Base-by-base conservation (phyloP, 2,888 invertebrate species). In the Chrysolina oricalcia region DNA sequence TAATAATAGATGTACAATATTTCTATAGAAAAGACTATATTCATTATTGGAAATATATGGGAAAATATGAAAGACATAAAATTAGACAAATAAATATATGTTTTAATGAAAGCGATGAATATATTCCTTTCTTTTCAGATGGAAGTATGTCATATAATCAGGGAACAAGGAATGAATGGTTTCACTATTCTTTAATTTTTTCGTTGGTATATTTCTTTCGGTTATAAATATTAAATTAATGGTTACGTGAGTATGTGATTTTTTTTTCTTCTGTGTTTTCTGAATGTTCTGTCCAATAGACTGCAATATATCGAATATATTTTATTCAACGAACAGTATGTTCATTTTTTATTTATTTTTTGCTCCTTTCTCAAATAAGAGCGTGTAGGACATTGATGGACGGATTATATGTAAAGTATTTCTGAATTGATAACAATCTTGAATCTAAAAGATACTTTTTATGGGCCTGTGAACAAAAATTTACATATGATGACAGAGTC, bases 51-150 rank as follows among this genome's bases (percentile, higher is more conserved):
- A 35, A 35, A 35, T 35, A 35, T 35, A 6, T 8, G 35, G 35
- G 35, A 8, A 35, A 35, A 35, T 35, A 35, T 43, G 43, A 13
- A 43, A 43, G 19, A 15, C 17, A n/a, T 50, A 50, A 17, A 10
- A 50, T 46, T n/a, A 15, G 10, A 46, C 6, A 46, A 13, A 6
- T 27, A 27, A 10, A 35, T 27, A 2, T 2, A 35, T n/a, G n/a
- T n/a, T n/a, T n/a, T n/a, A 59, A 15, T 27, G 0, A n/a, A 15
- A 13, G 27, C 11, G n/a, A 35, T 59, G 27, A 35, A 59, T 35
- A 27, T 27, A 59, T 13, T 27, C 27, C 13, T 59, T 35, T 59
- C 59, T 13, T 59, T 59, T 59, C 59, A 59, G 59, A 59, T 59
- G 59, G 59, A 59, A 17, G 13, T 53, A 23, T 53, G 21, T 21